phyloP scores from a whole-genome alignment of 2,888 invertebrate species.

The Cerastoderma edule region DNA sequence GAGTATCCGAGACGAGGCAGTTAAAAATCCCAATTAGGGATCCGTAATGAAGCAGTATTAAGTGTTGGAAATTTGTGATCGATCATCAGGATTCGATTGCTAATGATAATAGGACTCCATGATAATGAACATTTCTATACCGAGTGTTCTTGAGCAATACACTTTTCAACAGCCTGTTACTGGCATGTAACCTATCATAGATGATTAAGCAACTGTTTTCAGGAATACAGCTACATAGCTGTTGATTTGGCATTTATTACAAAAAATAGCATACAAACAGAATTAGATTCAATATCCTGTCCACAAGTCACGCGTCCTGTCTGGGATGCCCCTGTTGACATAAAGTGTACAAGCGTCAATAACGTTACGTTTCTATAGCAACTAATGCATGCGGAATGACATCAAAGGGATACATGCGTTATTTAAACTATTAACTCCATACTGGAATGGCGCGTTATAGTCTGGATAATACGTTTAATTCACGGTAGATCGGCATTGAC shows the following conservation, averaged over 20 bases:
- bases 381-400: constrained; percentile 1
- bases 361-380: not conserved
- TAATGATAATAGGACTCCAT: no score
- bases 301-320: no score
- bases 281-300: no score
- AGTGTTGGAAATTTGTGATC: no score
- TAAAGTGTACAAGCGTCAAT: not conserved
- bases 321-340: not conserved
- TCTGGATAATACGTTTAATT: constrained; percentile 3
- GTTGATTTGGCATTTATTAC: not conserved
- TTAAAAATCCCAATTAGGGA: no score
- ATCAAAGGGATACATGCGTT: not conserved
- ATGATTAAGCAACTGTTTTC: not conserved
- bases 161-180: no score
- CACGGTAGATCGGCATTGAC: not conserved
- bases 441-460: not conserved
- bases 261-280: no score
- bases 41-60: no score
- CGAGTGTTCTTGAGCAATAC: no score
- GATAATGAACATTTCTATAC: no score
- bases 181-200: constrained; percentile 7
- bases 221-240: not conserved
- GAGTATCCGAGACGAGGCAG: no score
- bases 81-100: no score
- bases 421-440: not conserved